Evolutionary conservation across 2,797 vertebrate genomes (phyloP).

Genomic region (Molossus molossus): DNA sequence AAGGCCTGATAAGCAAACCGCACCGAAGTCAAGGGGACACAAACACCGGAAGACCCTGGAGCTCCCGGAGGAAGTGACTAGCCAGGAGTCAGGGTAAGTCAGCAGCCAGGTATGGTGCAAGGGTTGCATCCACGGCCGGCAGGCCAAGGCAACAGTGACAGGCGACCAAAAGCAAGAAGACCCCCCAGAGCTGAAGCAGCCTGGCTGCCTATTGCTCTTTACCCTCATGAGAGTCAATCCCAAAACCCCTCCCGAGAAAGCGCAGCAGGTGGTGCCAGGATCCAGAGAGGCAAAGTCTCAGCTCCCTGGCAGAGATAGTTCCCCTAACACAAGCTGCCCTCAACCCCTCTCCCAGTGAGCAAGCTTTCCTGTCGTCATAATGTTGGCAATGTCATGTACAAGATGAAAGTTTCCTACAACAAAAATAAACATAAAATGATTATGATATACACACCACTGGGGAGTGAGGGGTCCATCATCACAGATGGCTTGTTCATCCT

Average conservation of each 20-base stretch:
- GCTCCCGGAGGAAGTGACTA: neutral
- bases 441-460: conserved; percentile 69
- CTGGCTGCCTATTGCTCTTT: conserved; percentile 9
- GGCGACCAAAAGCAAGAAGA: neutral
- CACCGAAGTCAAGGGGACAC: neutral
- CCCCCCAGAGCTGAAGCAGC: neutral
- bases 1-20: neutral
- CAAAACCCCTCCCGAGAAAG: neutral
- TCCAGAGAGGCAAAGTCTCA: neutral
- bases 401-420: conserved; percentile 79
- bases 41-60: neutral
- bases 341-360: conserved; percentile 67
- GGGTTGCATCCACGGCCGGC: accelerated
- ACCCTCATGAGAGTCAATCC: neutral
- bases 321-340: conserved; percentile 71
- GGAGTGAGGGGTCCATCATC: conserved; percentile 75
- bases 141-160: neutral
- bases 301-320: conserved; percentile 68
- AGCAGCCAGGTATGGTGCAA: neutral
- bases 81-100: neutral
- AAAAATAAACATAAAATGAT: conserved; percentile 83
- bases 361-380: conserved; percentile 69
- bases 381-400: conserved; percentile 69
- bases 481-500: conserved; percentile 81
- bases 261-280: neutral